A percentile compares a stretch with the other conserved stretches of the same genome.
Evolutionary conservation across 2,113 vertebrate species (phyloP).

Genomic region (Patagioenas fasciata): DNA sequence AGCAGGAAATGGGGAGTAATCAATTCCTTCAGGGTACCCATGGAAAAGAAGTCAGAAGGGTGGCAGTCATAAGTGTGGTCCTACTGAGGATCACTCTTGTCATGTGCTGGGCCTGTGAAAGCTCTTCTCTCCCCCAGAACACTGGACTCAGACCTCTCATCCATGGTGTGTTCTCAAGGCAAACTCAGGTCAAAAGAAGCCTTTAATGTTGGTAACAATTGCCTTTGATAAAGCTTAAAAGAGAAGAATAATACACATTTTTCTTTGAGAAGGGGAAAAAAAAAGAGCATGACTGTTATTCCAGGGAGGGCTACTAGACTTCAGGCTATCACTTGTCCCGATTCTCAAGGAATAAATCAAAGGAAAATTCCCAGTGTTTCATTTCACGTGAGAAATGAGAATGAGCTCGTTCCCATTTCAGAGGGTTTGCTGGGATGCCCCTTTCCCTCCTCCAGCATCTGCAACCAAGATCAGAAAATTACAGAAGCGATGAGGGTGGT

Average conservation of each 20-base stretch:
- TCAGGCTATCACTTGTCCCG: not conserved
- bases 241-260: not conserved
- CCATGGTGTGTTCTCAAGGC: not conserved
- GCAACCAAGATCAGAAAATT: constrained; percentile 31
- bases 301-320: not conserved
- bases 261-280: accelerated
- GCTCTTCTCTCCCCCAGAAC: not conserved
- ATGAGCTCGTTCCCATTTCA: constrained; percentile 10
- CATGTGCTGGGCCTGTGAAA: not conserved
- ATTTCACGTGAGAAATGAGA: constrained; percentile 39
- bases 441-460: constrained; percentile 41
- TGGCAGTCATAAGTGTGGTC: not conserved
- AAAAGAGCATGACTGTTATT: not conserved
- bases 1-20: not conserved
- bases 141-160: not conserved
- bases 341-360: constrained; percentile 31
- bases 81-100: not conserved
- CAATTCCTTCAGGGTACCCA: not conserved
- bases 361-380: not conserved
- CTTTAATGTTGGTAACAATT: not conserved
- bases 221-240: constrained; percentile 27
- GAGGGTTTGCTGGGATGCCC: constrained; percentile 15
- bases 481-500: constrained; percentile 33
- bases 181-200: not conserved
- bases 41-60: not conserved